Conservation (phyloP, 1,140 invertebrate genomes). For the Hydropsyche tenuis region DNA sequence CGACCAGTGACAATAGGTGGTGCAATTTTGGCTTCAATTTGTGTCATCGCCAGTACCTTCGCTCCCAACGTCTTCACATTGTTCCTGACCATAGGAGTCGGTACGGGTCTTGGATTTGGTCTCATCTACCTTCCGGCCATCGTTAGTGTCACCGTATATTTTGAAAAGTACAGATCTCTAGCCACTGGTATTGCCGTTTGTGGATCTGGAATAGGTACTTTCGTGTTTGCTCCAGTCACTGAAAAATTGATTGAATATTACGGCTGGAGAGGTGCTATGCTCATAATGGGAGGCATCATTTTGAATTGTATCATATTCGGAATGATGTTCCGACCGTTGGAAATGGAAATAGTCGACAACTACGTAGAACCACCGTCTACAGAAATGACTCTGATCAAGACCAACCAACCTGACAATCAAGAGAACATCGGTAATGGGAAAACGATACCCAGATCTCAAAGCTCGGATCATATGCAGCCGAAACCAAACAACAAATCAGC, state of each 20-base stretch:
- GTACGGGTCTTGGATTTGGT: constrained; percentile 90
- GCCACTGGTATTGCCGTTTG: constrained; percentile 93
- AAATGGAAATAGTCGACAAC: constrained; percentile 55
- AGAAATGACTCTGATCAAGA: constrained; percentile 50
- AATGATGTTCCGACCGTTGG: constrained; percentile 78
- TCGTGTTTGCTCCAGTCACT: constrained; percentile 82
- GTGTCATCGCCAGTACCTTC: constrained; percentile 77
- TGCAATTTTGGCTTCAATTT: constrained; percentile 76
- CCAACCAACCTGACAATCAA: not conserved
- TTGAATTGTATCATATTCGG: constrained; percentile 86
- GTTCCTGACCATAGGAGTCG: constrained; percentile 87
- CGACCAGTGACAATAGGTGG: constrained; percentile 87
- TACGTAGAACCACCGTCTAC: constrained; percentile 56
- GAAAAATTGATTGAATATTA: constrained; percentile 68
- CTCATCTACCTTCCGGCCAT: constrained; percentile 95
- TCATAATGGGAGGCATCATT: constrained; percentile 82
- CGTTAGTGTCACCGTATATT: constrained; percentile 93
- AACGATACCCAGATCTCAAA: constrained; percentile 62
- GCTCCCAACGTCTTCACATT: constrained; percentile 80
- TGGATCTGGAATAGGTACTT: constrained; percentile 88
- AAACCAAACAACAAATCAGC: constrained; percentile 53
- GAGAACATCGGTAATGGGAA: constrained; percentile 52
- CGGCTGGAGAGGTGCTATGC: constrained; percentile 76
- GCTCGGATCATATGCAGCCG: constrained; percentile 57
- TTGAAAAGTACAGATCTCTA: constrained; percentile 87